Conservation (phyloP, 2,888 invertebrate genomes). For the Vannuccia rotundouncinata region DNA sequence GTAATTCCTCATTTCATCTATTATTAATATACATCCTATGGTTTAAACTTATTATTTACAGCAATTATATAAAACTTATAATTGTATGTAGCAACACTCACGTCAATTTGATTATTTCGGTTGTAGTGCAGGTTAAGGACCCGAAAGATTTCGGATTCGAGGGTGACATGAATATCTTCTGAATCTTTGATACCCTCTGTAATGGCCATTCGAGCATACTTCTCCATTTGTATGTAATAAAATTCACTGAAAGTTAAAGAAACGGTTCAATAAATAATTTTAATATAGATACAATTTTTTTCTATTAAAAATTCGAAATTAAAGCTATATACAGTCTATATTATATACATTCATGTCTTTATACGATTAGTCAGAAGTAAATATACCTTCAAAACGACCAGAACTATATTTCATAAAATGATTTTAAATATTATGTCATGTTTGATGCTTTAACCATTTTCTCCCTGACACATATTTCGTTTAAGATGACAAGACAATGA, state of each 20-base stretch:
- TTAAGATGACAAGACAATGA: neutral
- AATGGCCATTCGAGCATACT: constrained; percentile 94
- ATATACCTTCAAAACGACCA: too few relatives aligned
- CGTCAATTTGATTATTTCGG: constrained; percentile 57
- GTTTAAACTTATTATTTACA: too few relatives aligned
- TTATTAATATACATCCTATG: too few relatives aligned
- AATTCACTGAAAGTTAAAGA: constrained; percentile 71
- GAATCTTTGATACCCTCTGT: constrained; percentile 87
- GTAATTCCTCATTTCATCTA: too few relatives aligned
- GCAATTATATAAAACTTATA: too few relatives aligned
- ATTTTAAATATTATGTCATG: too few relatives aligned
- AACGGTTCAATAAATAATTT: neutral
- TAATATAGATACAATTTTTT: neutral
- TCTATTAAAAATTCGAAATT: neutral
- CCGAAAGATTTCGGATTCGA: constrained; percentile 92
- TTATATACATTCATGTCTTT: too few relatives aligned
- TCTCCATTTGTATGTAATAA: constrained; percentile 99
- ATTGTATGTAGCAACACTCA: constrained; percentile 43
- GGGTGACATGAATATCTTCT: constrained; percentile 84
- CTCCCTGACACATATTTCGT: neutral
- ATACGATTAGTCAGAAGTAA: too few relatives aligned
- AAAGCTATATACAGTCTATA: too few relatives aligned
- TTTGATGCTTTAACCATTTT: too few relatives aligned
- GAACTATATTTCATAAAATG: too few relatives aligned
- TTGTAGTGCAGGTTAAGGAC: constrained; percentile 82